phyloP scores from a whole-genome alignment of 2,797 vertebrate species.

The Coendou prehensilis region DNA sequence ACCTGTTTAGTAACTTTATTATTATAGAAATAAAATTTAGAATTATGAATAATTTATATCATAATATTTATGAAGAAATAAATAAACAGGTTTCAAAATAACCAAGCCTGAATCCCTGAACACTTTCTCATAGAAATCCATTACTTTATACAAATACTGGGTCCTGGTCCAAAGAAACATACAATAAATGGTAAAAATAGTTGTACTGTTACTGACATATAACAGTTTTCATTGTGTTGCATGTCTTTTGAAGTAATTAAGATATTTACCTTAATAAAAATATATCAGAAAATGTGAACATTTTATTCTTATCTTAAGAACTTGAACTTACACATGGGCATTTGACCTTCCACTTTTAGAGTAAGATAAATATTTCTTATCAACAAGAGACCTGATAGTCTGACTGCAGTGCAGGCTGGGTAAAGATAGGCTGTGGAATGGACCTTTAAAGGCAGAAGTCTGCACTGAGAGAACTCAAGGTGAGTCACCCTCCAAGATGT shows the following conservation, averaged over 20 bases:
- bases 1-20: neutral
- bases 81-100: neutral
- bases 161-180: neutral
- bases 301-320: neutral
- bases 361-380: slow-evolving; percentile 30
- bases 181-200: neutral
- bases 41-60: neutral
- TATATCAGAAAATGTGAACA: neutral
- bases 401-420: neutral
- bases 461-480: neutral
- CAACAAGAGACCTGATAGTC: neutral
- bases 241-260: slow-evolving; percentile 17
- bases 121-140: neutral
- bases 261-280: neutral
- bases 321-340: neutral
- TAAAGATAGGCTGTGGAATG: neutral
- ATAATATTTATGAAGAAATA: neutral
- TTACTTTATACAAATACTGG: neutral
- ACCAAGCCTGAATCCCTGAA: neutral
- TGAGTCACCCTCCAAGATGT: neutral
- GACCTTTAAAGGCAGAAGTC: slow-evolving; percentile 13
- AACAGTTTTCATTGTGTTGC: neutral
- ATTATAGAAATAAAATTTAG: neutral
- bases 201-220: neutral
- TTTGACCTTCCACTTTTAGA: neutral